Conservation (phyloP, 2,888 invertebrate species). For the Chydorus sphaericus region DNA sequence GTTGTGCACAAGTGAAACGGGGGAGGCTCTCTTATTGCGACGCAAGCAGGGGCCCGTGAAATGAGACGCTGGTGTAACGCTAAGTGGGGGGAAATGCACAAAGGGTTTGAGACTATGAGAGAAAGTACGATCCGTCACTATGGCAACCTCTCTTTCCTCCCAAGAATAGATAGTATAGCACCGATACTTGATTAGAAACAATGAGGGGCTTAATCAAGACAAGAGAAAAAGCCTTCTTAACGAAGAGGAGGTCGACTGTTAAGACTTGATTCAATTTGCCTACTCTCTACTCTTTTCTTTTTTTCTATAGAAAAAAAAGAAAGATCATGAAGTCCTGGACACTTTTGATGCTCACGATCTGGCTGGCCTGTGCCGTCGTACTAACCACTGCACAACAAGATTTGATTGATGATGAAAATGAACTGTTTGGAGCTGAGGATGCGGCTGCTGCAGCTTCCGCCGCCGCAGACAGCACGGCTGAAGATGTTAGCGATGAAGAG, state of each 20-base stretch:
- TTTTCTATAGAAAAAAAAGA: background rate
- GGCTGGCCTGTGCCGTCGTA: background rate
- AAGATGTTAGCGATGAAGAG: slow-evolving; percentile 1
- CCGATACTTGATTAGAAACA: background rate
- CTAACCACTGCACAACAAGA: slow-evolving; percentile 5
- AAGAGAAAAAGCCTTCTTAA: too few species aligned
- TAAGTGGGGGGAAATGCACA: too few species aligned
- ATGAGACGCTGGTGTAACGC: slow-evolving; percentile 6
- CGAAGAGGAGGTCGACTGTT: too few species aligned
- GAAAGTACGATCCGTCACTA: background rate
- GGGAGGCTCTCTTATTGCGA: background rate
- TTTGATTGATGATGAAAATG: slow-evolving; percentile 1
- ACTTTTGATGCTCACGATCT: background rate
- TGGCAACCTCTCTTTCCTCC: background rate
- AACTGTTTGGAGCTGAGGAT: background rate
- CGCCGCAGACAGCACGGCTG: too few species aligned
- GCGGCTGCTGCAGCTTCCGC: slow-evolving; percentile 1
- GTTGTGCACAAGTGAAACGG: background rate
- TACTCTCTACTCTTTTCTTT: background rate
- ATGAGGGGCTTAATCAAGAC: background rate
- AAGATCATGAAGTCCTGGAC: slow-evolving; percentile 12
- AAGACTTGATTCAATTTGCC: too few species aligned
- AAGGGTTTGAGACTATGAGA: too few species aligned
- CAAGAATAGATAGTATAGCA: background rate
- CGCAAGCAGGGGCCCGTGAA: background rate